Base-by-base conservation (phyloP, 2,888 invertebrate genomes). In the Drosophila trichaetosa region DNA sequence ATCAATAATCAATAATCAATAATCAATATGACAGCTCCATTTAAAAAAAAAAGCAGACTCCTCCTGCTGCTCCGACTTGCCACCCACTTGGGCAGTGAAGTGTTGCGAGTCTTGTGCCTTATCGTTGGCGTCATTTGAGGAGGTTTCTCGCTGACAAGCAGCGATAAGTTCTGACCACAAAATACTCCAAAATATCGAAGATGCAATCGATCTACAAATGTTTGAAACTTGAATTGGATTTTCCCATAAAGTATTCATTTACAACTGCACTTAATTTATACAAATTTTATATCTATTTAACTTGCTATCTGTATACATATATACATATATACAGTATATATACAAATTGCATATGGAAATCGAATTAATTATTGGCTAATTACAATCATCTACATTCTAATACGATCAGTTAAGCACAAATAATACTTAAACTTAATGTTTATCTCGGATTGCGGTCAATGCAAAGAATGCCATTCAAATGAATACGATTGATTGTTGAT, bases 21-120 rank as follows among this genome's bases (percentile, higher is more conserved):
- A 86, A 86, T 90, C 87, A 88, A 86, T 69, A 76, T 77, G 77
- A 62, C 76, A 80, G 72, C 64, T 60, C 71, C 29, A 46, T 40
- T 57, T 63, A n/a, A 40, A n/a, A 36, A 34, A 52, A 68, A 38
- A 24, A 24, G 27, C 18, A n/a, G 29, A 29, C 51, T 29, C 11
- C 29, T 13, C 34, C 34, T n/a, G 16, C 27, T 18, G 7, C 36
- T 13, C 21, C 7, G 10, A n/a, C 18, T 6, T 24, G 18, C 13
- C 57, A 1, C 18, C 5, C 27, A n/a, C 42, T 1, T 2, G 2
- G 3, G 8, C 59, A n/a, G 3, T 62, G 16, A 42, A 62, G 62
- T 62, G 36, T 11, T 49, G 34, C 10, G 38, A 18, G 57, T 62
- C 70, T 66, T 76, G 63, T 63, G 60, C 64, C 51, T 65, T 49